These are phyloP conservation scores for Parnassius orleans DNA, from an alignment of 2,888 invertebrate genomes.

Conservation along the genomic window DNA sequence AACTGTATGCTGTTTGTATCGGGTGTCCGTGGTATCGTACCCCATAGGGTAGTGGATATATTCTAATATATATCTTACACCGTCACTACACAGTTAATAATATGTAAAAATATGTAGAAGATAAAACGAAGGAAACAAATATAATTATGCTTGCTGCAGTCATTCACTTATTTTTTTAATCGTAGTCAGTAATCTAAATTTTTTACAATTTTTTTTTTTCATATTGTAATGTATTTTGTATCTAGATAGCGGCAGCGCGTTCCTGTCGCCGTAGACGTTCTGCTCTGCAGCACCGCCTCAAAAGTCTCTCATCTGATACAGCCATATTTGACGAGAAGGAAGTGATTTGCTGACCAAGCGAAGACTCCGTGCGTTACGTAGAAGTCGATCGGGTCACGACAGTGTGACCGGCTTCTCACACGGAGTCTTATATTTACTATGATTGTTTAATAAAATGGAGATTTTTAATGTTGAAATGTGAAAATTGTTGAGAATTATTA, in stretches of 20 bases:
- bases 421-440: conserved; percentile 55
- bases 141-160: no score
- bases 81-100: no score
- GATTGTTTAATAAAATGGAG: conserved; percentile 28
- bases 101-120: no score
- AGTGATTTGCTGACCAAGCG: conserved; percentile 97
- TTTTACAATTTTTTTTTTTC: background rate
- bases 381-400: conserved; percentile 95
- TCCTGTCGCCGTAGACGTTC: conserved; percentile 86
- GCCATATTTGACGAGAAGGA: conserved; percentile 93
- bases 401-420: conserved; percentile 85
- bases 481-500: conserved; percentile 24
- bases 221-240: conserved; percentile 3
- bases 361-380: conserved; percentile 96
- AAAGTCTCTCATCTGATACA: conserved; percentile 90
- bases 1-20: no score
- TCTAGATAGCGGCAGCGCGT: conserved; percentile 67
- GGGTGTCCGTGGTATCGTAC: no score
- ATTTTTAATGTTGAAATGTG: conserved; percentile 25
- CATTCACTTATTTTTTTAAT: no score
- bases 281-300: conserved; percentile 88
- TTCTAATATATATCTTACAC: no score
- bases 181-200: no score
- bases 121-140: no score
- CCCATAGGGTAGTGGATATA: no score